A percentile compares a stretch with the other conserved stretches of the same genome.
Evolutionary conservation across 2,113 vertebrate species (phyloP).

Genomic region (Aptenodytes patagonicus): DNA sequence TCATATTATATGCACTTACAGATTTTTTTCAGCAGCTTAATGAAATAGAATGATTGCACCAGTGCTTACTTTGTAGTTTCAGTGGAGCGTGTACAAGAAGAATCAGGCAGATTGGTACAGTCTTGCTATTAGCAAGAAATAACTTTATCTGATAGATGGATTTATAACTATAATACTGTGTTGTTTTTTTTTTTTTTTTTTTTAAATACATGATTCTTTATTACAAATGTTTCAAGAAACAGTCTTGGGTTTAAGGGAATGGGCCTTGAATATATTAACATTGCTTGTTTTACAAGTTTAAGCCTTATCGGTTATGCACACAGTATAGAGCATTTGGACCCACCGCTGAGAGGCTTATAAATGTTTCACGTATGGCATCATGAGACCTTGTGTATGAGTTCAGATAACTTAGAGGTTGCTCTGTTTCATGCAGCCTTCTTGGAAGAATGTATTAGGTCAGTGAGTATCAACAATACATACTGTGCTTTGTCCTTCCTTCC

Average conservation of each 20-base stretch:
- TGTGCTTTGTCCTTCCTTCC: constrained; percentile 38
- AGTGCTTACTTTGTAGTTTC: not conserved
- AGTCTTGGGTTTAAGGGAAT: not conserved
- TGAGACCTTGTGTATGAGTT: constrained; percentile 19
- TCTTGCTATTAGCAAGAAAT: not conserved
- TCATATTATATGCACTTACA: not conserved
- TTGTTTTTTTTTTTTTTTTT: not conserved
- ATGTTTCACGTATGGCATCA: not conserved
- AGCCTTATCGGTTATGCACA: not conserved
- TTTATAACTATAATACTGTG: not conserved
- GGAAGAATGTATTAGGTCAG: not conserved
- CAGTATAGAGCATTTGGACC: not conserved
- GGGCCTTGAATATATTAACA: not conserved
- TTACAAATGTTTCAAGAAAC: not conserved
- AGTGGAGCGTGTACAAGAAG: not conserved
- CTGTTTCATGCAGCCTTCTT: not conserved
- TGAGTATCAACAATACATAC: not conserved
- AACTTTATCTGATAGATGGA: not conserved
- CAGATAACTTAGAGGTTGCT: constrained; percentile 6
- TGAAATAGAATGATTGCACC: not conserved
- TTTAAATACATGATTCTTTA: not conserved
- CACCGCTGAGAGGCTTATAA: not conserved
- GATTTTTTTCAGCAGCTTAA: not conserved
- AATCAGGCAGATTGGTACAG: not conserved
- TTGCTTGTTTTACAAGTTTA: not conserved